phyloP scores from a whole-genome alignment of 2,888 invertebrate species.

The Phlogophora meticulosa region DNA sequence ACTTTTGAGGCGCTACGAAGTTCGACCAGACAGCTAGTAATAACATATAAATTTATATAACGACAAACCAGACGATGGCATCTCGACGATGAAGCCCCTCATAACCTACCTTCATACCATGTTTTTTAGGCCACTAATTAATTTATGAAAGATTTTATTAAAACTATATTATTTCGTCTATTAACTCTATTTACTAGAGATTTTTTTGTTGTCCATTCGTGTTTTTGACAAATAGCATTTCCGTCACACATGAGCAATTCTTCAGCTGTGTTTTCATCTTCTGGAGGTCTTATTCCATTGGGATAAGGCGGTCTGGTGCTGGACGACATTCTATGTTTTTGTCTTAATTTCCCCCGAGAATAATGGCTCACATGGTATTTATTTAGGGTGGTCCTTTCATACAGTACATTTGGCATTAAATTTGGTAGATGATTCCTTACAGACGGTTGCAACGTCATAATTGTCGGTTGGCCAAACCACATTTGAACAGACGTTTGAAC shows the following conservation, averaged over 20 bases:
- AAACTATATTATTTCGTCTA: background rate
- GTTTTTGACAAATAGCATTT: constrained; percentile 34
- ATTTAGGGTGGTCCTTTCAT: background rate
- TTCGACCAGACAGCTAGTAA: no score
- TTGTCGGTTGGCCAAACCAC: background rate
- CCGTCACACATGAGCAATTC: constrained; percentile 25
- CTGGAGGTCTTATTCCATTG: background rate
- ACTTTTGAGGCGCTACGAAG: no score
- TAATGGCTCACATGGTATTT: constrained; percentile 3
- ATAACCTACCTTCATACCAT: no score
- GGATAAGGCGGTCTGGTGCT: constrained; percentile 46
- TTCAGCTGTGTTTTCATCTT: background rate
- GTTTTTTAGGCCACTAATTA: background rate
- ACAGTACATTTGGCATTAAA: background rate
- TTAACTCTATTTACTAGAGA: no score
- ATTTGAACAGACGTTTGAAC: background rate
- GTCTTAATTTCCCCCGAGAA: constrained; percentile 14
- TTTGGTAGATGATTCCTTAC: background rate
- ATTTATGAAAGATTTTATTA: background rate
- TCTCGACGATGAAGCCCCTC: no score
- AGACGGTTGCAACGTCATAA: background rate
- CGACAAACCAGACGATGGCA: no score
- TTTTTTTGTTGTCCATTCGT: constrained; percentile 7
- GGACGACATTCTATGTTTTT: constrained; percentile 8
- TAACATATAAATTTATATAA: no score